phyloP scores from a whole-genome alignment of 2,113 vertebrate genomes.

The Gila orcuttii region DNA sequence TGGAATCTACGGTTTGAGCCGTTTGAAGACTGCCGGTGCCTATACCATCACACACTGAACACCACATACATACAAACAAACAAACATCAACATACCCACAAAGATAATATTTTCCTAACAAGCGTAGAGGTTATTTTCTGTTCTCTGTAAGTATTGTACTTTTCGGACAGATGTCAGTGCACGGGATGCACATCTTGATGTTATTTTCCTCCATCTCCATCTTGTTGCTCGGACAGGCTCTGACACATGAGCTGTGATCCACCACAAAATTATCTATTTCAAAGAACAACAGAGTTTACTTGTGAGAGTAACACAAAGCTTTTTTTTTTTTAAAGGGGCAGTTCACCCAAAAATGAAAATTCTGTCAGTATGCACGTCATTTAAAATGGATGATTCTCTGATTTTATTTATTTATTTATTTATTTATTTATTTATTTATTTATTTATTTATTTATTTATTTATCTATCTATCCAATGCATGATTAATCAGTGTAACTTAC shows the following conservation, averaged over 20 bases:
- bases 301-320: neutral
- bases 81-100: neutral
- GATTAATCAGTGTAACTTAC: conserved; percentile 72
- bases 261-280: conserved; percentile 95
- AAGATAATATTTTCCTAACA: neutral
- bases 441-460: neutral
- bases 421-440: neutral
- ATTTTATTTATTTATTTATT: neutral
- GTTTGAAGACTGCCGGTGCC: conserved; percentile 89
- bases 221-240: conserved; percentile 96
- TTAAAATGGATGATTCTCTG: neutral
- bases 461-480: neutral
- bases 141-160: conserved; percentile 69
- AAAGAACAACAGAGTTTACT: neutral
- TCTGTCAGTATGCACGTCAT: neutral
- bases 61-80: conserved; percentile 32
- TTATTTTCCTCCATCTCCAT: conserved; percentile 98
- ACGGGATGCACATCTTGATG: conserved; percentile 96
- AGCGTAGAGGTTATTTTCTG: neutral
- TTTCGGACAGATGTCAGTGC: conserved; percentile 98
- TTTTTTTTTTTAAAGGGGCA: neutral
- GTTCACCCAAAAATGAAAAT: neutral
- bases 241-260: conserved; percentile 95
- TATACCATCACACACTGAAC: conserved; percentile 93
- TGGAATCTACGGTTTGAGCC: conserved; percentile 95